These are phyloP conservation scores for Myotis vivesi DNA, from an alignment of 2,797 vertebrate genomes.

Conservation along the genomic window DNA sequence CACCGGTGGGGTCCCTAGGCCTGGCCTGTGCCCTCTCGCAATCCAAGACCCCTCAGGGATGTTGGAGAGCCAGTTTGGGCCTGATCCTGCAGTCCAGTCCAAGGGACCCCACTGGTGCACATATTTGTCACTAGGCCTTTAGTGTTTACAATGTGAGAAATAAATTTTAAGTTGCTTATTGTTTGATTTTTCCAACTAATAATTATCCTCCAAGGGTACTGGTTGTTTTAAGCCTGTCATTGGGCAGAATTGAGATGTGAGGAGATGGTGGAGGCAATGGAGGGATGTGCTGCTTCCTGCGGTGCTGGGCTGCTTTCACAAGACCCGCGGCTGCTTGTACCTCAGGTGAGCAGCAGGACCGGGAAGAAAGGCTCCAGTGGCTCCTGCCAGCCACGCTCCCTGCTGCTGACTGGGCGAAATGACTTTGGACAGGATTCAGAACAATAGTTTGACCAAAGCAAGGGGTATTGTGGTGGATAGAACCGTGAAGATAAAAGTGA, in stretches of 20 bases:
- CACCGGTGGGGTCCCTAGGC: too few species aligned
- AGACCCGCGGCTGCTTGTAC: neutral
- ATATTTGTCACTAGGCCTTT: too few species aligned
- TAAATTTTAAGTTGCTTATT: neutral
- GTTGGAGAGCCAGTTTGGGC: too few species aligned
- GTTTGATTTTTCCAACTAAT: slow-evolving; percentile 20
- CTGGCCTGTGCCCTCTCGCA: too few species aligned
- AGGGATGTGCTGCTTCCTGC: neutral
- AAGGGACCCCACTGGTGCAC: too few species aligned
- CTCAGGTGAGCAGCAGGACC: fast-evolving
- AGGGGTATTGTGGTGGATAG: neutral
- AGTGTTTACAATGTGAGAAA: neutral
- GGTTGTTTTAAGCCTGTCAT: neutral
- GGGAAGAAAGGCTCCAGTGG: neutral
- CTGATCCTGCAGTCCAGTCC: too few species aligned
- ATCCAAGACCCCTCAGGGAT: too few species aligned
- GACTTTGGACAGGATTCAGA: slow-evolving; percentile 26
- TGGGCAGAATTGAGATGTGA: neutral
- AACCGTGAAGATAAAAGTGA: slow-evolving; percentile 34
- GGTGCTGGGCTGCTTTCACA: neutral
- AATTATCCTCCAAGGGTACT: neutral
- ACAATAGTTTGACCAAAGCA: neutral
- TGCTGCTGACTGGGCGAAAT: neutral
- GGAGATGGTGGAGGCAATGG: neutral
- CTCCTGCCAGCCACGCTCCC: neutral